These are phyloP conservation scores for Steatornis caripensis DNA, from an alignment of 2,113 vertebrate genomes.

Conservation along the genomic window DNA sequence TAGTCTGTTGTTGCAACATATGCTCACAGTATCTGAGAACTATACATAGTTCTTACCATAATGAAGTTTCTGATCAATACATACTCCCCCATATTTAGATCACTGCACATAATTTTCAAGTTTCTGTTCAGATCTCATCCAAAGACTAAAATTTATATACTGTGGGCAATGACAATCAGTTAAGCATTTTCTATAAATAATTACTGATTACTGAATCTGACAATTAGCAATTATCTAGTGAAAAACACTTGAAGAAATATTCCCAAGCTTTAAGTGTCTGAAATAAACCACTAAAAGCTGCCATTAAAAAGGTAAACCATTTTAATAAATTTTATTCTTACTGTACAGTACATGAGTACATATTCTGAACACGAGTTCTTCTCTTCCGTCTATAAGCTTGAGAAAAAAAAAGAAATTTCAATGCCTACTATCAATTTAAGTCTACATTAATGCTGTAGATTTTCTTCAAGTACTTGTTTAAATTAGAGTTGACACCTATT, in stretches of 20 bases:
- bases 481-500: constrained; percentile 57
- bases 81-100: background rate
- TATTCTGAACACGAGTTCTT: background rate
- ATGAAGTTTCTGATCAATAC: background rate
- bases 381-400: background rate
- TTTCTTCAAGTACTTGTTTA: constrained; percentile 56
- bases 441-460: constrained; percentile 35
- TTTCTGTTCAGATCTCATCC: background rate
- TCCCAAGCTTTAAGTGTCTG: background rate
- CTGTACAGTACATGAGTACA: background rate
- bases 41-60: background rate
- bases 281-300: background rate
- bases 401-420: constrained; percentile 25
- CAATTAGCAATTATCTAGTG: constrained; percentile 12
- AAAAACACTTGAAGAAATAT: background rate
- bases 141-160: background rate
- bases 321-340: background rate
- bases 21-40: background rate
- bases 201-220: background rate
- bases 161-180: background rate
- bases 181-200: background rate
- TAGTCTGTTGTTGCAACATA: background rate
- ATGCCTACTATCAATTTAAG: constrained; percentile 39
- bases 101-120: background rate
- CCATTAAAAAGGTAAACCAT: background rate